phyloP scores from a whole-genome alignment of 1,140 invertebrate genomes.

The Drosophila ficusphila region DNA sequence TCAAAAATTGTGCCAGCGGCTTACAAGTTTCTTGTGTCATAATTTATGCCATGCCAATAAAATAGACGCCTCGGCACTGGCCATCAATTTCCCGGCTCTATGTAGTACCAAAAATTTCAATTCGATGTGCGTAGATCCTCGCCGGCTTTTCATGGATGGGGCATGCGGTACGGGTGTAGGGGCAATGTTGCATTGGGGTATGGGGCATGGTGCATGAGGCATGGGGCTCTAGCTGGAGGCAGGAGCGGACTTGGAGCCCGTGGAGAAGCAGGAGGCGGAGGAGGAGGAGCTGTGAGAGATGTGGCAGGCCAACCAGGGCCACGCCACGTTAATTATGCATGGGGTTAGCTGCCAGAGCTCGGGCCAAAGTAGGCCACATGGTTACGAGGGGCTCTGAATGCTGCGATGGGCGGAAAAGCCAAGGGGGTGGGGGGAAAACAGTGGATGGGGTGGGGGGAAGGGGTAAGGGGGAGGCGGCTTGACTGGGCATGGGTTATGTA shows the following conservation, averaged over 20 bases:
- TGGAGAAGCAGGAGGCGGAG: constrained; percentile 1
- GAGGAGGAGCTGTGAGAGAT: constrained; percentile 27
- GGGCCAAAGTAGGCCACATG: constrained; percentile 79
- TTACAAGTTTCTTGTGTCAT: constrained; percentile 73
- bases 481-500: constrained; percentile 72
- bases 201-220: background rate
- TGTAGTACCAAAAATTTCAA: constrained; percentile 72
- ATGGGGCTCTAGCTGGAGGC: constrained; percentile 19
- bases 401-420: constrained; percentile 9
- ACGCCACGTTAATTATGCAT: constrained; percentile 77
- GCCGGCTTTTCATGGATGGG: constrained; percentile 28
- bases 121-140: constrained; percentile 59
- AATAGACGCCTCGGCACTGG: constrained; percentile 56
- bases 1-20: constrained; percentile 69
- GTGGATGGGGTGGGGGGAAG: background rate
- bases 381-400: constrained; percentile 45
- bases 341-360: constrained; percentile 71
- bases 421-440: background rate
- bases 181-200: too few species aligned
- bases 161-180: constrained; percentile 5
- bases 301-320: constrained; percentile 49
- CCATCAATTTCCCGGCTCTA: constrained; percentile 38
- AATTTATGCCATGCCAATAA: constrained; percentile 76
- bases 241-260: constrained; percentile 6
- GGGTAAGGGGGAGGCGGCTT: background rate